These are phyloP conservation scores for Fabriciana adippe DNA, from an alignment of 2,888 invertebrate genomes.

Conservation along the genomic window DNA sequence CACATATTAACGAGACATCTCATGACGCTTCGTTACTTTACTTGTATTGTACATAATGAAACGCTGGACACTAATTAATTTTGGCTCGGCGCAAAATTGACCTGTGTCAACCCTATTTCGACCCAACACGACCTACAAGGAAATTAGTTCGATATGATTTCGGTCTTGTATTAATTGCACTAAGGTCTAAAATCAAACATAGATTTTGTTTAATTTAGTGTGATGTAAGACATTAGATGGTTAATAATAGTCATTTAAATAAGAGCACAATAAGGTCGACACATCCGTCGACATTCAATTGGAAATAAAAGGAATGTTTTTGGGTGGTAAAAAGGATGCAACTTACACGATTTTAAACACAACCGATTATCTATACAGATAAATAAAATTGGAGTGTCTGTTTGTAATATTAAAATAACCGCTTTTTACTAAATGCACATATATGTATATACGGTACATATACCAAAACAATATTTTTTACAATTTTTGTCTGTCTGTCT, in stretches of 20 bases:
- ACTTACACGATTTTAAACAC: too few relatives aligned
- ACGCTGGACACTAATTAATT: conserved; percentile 68
- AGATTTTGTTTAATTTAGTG: conserved; percentile 1
- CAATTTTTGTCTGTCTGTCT: too few relatives aligned
- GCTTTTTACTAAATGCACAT: too few relatives aligned
- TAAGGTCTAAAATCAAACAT: conserved; percentile 20
- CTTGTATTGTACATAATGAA: conserved; percentile 55
- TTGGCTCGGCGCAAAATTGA: conserved; percentile 62
- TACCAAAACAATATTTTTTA: too few relatives aligned
- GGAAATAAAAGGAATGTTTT: neutral
- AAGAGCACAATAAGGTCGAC: conserved; percentile 3
- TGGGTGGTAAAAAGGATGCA: too few relatives aligned
- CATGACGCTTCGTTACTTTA: conserved; percentile 26
- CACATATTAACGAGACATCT: conserved; percentile 3
- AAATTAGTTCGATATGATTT: neutral
- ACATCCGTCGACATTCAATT: conserved; percentile 11
- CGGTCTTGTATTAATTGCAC: neutral
- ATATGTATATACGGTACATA: too few relatives aligned
- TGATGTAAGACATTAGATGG: conserved; percentile 10
- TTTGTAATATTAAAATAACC: too few relatives aligned
- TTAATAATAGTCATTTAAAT: conserved; percentile 15
- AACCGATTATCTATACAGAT: too few relatives aligned
- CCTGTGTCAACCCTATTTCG: conserved; percentile 47
- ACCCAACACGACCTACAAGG: conserved; percentile 18
- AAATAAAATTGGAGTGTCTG: too few relatives aligned